Conservation (phyloP, 2,113 vertebrate species). For the Micronycteris hirsuta region DNA sequence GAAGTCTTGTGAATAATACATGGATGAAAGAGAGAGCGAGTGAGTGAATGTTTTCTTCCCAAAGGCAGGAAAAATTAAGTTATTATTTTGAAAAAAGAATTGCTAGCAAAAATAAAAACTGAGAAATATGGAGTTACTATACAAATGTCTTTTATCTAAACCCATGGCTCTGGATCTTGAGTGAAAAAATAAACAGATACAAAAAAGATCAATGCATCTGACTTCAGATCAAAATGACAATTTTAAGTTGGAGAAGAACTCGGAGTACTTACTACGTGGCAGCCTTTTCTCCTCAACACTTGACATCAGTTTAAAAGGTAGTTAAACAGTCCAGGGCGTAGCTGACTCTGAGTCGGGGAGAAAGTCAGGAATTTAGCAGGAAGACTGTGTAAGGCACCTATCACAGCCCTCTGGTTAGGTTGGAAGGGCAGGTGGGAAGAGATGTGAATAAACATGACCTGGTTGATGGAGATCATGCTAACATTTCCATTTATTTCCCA, state of each 20-base stretch:
- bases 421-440: background rate
- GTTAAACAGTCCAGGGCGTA: background rate
- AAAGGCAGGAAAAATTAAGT: background rate
- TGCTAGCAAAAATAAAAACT: background rate
- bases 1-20: background rate
- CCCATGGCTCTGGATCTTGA: background rate
- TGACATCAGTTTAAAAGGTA: background rate
- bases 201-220: background rate
- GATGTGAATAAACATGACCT: background rate
- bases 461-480: background rate
- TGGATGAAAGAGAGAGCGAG: background rate
- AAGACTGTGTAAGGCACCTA: background rate
- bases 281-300: background rate
- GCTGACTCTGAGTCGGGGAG: background rate
- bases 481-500: background rate
- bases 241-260: background rate
- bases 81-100: background rate
- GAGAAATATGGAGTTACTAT: background rate
- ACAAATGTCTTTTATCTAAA: conserved; percentile 11
- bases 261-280: background rate
- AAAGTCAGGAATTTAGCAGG: background rate
- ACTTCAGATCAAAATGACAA: conserved; percentile 3
- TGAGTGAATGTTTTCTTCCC: background rate
- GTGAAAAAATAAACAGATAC: background rate
- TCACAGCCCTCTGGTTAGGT: background rate